Evolutionary conservation across 2,888 invertebrate genomes (phyloP), one percentile per base, ranked within the genome.

Genomic region (Drosophila stalkeri): DNA sequence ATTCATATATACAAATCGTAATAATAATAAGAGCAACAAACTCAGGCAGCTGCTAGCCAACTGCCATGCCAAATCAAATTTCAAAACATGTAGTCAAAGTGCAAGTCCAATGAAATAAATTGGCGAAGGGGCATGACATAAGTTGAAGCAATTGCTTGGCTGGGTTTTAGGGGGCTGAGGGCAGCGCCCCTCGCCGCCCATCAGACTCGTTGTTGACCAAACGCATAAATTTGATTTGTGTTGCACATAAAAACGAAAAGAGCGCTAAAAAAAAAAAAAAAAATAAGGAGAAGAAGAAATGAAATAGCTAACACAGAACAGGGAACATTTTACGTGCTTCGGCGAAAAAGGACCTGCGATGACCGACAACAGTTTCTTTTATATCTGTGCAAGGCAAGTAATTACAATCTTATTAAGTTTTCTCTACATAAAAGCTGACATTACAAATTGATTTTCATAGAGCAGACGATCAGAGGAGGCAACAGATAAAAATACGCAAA

Each of bases 161-260:
- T 9, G 54, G 33, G 59, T 33, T 27, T n/a, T 27, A 27, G 27
- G 6, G 9, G 49, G 49, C 27, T 9, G 51, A 33, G 60, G 44
- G 44, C 62, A 49, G 31, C 39, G 70, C 6, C 1, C 27, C 39
- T 68, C 6, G 0, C 27, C 27, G 27, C 1, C 82, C 74, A 86
- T 72, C 80, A 73, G 66, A 77, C 80, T 61, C 69, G 89, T 68
- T 89, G 89, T 66, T 83, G 89, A 74, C 72, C 64, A 86, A 86
- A 52, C 73, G 84, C 79, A 84, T 89, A 85, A 85, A 85, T 89
- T 88, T 89, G 89, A 88, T 88, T 85, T 90, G 86, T 87, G 86
- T 72, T 65, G 72, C 84, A 75, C 82, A 80, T 80, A 82, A 80
- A 80, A 77, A 59, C 39, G 46, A 18, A 66, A 55, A 68, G n/a